Conservation (phyloP, 2,888 invertebrate species). For the Caenorhabditis zanzibari region DNA sequence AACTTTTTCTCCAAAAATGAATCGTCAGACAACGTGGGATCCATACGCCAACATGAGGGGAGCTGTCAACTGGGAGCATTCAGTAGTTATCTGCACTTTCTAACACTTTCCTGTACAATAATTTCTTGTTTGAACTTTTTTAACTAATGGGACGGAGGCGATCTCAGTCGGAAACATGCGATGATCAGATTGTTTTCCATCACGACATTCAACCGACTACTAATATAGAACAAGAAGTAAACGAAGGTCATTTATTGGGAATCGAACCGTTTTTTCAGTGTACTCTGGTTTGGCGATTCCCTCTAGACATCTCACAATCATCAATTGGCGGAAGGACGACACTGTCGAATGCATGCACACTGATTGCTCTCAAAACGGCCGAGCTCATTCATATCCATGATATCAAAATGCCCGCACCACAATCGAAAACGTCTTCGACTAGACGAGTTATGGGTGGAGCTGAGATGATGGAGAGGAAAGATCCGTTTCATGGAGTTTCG, state of each 20-base stretch:
- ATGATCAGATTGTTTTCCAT: not conserved
- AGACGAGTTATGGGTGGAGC: conserved; percentile 31
- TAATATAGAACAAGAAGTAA: conserved; percentile 47
- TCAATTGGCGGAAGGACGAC: conserved; percentile 67
- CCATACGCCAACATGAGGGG: not conserved
- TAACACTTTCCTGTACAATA: conserved; percentile 41
- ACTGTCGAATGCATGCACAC: conserved; percentile 71
- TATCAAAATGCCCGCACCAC: conserved; percentile 53
- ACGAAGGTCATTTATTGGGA: not conserved
- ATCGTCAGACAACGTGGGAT: not conserved
- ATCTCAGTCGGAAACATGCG: conserved; percentile 2
- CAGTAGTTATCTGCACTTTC: not conserved
- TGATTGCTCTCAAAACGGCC: conserved; percentile 71
- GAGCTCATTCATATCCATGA: conserved; percentile 63
- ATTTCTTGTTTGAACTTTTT: not conserved
- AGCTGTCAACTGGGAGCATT: not conserved
- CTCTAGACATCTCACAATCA: conserved; percentile 70
- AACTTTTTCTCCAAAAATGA: not conserved
- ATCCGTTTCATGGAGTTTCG: not conserved
- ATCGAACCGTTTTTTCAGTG: conserved; percentile 12
- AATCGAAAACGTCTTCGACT: not conserved
- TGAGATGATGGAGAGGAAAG: conserved; percentile 4
- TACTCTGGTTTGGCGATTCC: conserved; percentile 70
- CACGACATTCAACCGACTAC: conserved; percentile 34
- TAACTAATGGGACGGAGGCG: conserved; percentile 31